phyloP scores from a whole-genome alignment of 2,113 vertebrate genomes.

The Rutilus rutilus region DNA sequence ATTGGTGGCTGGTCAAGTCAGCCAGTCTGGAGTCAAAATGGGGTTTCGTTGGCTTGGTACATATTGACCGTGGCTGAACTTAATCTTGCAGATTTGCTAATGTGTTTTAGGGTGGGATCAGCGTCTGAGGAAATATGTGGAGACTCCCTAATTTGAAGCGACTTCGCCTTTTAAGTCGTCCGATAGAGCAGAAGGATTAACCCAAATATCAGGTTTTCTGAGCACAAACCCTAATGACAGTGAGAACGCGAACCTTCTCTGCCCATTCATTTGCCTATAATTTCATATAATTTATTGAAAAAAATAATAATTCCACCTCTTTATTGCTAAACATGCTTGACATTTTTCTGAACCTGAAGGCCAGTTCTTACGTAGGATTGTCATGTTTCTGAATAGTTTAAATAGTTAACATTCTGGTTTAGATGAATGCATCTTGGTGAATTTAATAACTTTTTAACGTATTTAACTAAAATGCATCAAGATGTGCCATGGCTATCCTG shows the following conservation, averaged over 20 bases:
- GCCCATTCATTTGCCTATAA: not conserved
- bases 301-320: not conserved
- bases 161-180: not conserved
- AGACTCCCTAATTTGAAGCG: not conserved
- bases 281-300: not conserved
- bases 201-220: not conserved
- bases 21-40: slow-evolving; percentile 32
- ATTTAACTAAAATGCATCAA: not conserved
- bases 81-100: not conserved
- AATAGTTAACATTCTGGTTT: slow-evolving; percentile 50
- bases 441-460: not conserved
- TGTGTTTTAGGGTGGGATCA: slow-evolving; percentile 1
- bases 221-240: no score
- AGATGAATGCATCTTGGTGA: not conserved
- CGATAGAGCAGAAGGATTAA: not conserved
- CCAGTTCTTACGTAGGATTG: slow-evolving; percentile 3
- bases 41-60: not conserved
- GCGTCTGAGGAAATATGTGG: not conserved
- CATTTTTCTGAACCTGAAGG: slow-evolving; percentile 31
- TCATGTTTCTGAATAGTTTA: slow-evolving; percentile 34
- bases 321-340: slow-evolving; percentile 10
- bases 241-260: not conserved
- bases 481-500: not conserved
- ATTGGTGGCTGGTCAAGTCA: slow-evolving; percentile 19
- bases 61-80: not conserved